Evolutionary conservation across 2,797 vertebrate species (phyloP).

Genomic region (Schizopygopsis pylzovi): DNA sequence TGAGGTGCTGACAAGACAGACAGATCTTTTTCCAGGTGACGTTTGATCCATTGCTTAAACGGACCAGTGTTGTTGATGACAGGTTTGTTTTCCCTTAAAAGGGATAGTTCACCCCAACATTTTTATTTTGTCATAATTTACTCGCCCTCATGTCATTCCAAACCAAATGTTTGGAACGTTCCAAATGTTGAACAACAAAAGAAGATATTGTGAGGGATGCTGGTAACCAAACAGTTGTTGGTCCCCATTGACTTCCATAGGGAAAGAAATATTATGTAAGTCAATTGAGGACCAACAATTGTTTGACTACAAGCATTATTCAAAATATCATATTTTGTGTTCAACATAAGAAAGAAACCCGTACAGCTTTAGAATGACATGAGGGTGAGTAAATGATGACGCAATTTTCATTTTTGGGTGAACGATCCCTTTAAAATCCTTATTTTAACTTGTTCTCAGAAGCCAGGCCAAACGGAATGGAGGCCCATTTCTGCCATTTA

Average conservation of each 20-base stretch:
- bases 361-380: too few species aligned
- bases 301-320: not conserved
- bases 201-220: not conserved
- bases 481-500: not conserved
- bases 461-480: not conserved
- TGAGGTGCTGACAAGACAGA: not conserved
- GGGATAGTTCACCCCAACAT: not conserved
- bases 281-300: not conserved
- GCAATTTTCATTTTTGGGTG: not conserved
- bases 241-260: not conserved
- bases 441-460: not conserved
- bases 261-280: not conserved
- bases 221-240: not conserved
- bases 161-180: not conserved
- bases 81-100: not conserved
- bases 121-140: not conserved
- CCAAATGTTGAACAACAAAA: not conserved
- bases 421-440: not conserved
- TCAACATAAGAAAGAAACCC: not conserved
- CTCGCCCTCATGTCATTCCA: not conserved
- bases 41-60: slow-evolving; percentile 5
- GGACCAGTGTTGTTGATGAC: not conserved
- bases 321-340: not conserved
- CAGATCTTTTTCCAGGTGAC: not conserved
- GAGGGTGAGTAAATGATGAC: not conserved